Evolutionary conservation across 2,888 invertebrate species (phyloP).

Genomic region (Oxyscelio sp.): DNA sequence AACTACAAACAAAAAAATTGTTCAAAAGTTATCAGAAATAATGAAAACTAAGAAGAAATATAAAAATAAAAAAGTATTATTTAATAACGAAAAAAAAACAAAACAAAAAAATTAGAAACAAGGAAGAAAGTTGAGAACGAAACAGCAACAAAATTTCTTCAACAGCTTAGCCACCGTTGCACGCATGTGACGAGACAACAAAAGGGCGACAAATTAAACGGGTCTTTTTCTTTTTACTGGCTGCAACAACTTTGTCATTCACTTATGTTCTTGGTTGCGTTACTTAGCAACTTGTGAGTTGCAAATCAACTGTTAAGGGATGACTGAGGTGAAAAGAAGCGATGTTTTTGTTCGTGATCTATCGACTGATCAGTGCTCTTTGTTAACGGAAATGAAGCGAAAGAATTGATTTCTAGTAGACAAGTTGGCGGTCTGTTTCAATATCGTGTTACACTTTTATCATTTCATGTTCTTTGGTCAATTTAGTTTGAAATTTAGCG

Average conservation of each 20-base stretch:
- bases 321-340: conserved; percentile 49
- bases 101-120: conserved; percentile 1
- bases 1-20: conserved; percentile 50
- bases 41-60: not conserved
- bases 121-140: not conserved
- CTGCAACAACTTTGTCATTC: not conserved
- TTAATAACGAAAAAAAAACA: conserved; percentile 6
- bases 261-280: conserved; percentile 7
- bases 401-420: conserved; percentile 48
- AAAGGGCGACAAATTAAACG: conserved; percentile 15
- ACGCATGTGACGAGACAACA: conserved; percentile 33
- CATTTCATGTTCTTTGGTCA: conserved; percentile 45
- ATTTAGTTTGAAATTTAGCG: conserved; percentile 32
- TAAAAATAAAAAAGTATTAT: no score
- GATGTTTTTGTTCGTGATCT: conserved; percentile 58
- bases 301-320: conserved; percentile 40
- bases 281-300: conserved; percentile 24
- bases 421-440: conserved; percentile 17
- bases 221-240: not conserved
- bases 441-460: conserved; percentile 50
- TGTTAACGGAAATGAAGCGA: conserved; percentile 58
- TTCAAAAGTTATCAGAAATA: conserved; percentile 1
- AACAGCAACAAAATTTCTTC: not conserved
- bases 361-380: conserved; percentile 47
- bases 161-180: conserved; percentile 40